These are phyloP conservation scores for Mystacornis crossleyi DNA, from an alignment of 2,113 vertebrate species.

Conservation along the genomic window DNA sequence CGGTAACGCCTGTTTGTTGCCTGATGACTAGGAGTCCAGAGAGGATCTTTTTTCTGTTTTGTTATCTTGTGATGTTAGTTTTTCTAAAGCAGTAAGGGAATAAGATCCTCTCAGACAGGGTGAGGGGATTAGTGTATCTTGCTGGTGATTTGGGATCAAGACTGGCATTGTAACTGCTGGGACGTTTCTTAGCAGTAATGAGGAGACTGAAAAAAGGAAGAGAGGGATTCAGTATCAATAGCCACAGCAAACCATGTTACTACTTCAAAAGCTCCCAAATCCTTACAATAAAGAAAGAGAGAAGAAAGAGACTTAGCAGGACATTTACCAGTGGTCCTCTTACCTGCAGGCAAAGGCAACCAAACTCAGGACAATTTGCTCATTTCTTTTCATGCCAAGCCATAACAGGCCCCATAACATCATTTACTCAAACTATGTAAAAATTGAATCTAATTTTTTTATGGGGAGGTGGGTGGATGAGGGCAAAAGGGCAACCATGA, in stretches of 20 bases:
- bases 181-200: not conserved
- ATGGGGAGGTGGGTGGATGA: not conserved
- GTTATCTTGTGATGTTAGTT: not conserved
- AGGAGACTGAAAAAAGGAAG: not conserved
- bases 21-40: not conserved
- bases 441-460: not conserved
- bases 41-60: not conserved
- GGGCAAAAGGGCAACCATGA: accelerated
- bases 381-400: not conserved
- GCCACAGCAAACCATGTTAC: not conserved
- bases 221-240: not conserved
- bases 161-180: not conserved
- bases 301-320: not conserved
- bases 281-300: not conserved
- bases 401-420: not conserved
- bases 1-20: not conserved
- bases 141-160: not conserved
- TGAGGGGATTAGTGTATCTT: not conserved
- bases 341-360: not conserved
- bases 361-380: not conserved
- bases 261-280: not conserved
- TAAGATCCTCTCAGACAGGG: not conserved
- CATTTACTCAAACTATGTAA: not conserved
- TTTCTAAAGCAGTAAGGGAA: not conserved
- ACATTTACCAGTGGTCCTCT: not conserved